Evolutionary conservation across 2,888 invertebrate genomes (phyloP), one percentile per base, ranked within the genome.

Genomic region (Melanchra persicariae): DNA sequence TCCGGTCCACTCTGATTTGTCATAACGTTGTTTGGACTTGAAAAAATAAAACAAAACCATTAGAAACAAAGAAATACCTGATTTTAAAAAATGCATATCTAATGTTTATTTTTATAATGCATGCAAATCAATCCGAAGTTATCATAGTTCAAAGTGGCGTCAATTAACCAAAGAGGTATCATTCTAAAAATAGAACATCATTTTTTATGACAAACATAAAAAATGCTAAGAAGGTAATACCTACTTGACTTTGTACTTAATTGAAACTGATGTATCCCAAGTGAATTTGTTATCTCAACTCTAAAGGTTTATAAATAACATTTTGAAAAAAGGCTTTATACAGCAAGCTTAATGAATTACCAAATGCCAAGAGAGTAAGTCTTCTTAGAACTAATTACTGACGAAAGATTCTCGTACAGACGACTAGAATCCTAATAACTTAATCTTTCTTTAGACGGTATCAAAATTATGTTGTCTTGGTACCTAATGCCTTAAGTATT

Each of bases 251-350:
- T 19, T 17, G 8, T 49, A n/a, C 10, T n/a, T 59, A 6, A 58
- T n/a, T n/a, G 17, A 43, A 40, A 60, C 26, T 26, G 15, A 70
- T 59, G 24, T 26, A n/a, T 74, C 74, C 51, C 74, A 74, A 73
- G 15, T 37, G 64, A 63, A 5, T 73, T 62, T 12, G 15, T 49
- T 40, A 30, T 51, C 17, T 6, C 24, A 24, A 8, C 7, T 17
- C 15, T 49, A n/a, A 45, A 55, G 40, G 24, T 40, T 24, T 30
- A 15, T 37, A 45, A 2, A 15, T 22, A 45, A 19, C 1, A 30
- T 72, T 43, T 10, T 15, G 10, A 17, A 72, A 24, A 22, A 60
- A n/a, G 7, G 15, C 26, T 37, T 17, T 19, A 45, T 8, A 15
- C 2, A 57, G 3, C 5, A 47, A 37, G 15, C 15, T 24, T 47